phyloP scores from a whole-genome alignment of 2,797 vertebrate genomes.

The Thamnophis elegans region DNA sequence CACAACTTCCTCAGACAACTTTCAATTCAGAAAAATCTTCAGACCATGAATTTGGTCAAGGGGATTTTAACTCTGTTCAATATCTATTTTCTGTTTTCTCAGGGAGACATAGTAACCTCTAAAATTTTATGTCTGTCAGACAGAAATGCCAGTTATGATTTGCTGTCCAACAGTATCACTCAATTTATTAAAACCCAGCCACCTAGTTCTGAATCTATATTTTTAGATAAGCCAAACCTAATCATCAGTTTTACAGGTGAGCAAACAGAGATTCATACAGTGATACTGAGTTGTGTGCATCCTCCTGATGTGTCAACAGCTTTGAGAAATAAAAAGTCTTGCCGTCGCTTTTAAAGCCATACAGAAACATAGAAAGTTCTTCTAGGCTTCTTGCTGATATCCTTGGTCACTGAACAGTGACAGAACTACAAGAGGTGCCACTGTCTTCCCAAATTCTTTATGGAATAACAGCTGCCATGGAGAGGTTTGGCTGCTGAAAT shows the following conservation, averaged over 20 bases:
- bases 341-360: neutral
- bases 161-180: slow-evolving; percentile 1
- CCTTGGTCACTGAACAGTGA: neutral
- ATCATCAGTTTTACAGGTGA: neutral
- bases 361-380: neutral
- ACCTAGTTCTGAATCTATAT: neutral
- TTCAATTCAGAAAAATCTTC: neutral
- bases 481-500: neutral
- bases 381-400: neutral
- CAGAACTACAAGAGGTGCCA: neutral
- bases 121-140: slow-evolving; percentile 6
- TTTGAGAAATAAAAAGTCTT: neutral
- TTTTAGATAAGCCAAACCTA: neutral
- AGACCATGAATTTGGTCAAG: neutral
- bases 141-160: neutral
- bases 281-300: neutral
- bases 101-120: neutral
- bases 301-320: neutral
- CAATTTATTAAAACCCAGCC: neutral
- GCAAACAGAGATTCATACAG: neutral
- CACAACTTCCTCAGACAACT: neutral
- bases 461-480: neutral
- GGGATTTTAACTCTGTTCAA: slow-evolving; percentile 22
- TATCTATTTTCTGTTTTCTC: slow-evolving; percentile 24
- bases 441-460: neutral